phyloP scores from a whole-genome alignment of 2,797 vertebrate genomes.

The Myotis daubentonii region DNA sequence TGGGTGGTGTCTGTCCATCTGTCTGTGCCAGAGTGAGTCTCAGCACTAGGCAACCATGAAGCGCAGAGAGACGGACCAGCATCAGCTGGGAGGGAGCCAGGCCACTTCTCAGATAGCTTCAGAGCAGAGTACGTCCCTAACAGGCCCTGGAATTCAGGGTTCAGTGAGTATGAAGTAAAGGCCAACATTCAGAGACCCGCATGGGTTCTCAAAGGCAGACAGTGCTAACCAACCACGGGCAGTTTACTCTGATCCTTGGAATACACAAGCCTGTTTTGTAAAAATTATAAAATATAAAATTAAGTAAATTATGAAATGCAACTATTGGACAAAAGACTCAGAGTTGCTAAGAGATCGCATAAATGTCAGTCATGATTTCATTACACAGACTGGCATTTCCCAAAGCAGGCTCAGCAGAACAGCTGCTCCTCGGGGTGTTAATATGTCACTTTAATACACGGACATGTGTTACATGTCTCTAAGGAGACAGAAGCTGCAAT shows the following conservation, averaged over 20 bases:
- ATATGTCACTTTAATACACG: not conserved
- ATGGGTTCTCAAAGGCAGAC: not conserved
- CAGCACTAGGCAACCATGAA: not conserved
- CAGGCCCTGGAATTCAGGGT: not conserved
- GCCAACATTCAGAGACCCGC: not conserved
- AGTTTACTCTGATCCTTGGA: not conserved
- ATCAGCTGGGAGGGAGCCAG: not conserved
- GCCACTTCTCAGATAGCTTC: not conserved
- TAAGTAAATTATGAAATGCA: not conserved
- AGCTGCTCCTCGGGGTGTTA: not conserved
- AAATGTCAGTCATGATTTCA: not conserved
- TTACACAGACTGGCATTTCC: not conserved
- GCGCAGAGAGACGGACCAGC: not conserved
- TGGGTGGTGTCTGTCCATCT: constrained; percentile 51
- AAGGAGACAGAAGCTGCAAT: not conserved
- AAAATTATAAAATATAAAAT: not conserved
- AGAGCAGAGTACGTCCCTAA: not conserved
- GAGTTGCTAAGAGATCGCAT: not conserved
- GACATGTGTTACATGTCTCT: not conserved
- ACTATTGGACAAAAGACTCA: not conserved
- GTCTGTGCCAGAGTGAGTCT: constrained; percentile 60
- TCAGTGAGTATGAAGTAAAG: not conserved
- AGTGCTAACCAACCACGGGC: not conserved
- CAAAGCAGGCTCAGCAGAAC: not conserved
- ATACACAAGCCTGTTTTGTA: not conserved